Conservation (phyloP, 1,140 invertebrate genomes). For the Nasonia giraulti region DNA sequence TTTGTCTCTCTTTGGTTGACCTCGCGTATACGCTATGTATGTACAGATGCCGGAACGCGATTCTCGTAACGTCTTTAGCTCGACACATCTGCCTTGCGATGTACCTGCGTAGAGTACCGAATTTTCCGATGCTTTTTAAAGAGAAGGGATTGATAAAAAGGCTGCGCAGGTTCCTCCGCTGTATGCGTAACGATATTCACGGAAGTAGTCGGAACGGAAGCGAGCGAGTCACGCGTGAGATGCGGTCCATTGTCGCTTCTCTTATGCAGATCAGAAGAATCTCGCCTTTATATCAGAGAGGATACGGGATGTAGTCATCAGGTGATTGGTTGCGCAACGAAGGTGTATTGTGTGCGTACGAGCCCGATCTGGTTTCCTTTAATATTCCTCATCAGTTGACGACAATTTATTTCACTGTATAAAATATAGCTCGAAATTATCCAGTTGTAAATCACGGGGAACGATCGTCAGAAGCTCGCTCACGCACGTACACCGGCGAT, state of each 20-base stretch:
- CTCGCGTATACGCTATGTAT: background rate
- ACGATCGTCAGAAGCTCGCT: background rate
- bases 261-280: background rate
- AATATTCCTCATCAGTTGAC: too few relatives aligned
- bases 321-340: conserved; percentile 17
- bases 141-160: background rate
- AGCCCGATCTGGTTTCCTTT: background rate
- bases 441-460: conserved; percentile 10
- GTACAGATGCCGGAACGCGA: background rate
- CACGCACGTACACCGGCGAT: too few relatives aligned
- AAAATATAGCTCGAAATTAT: background rate
- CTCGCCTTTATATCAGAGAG: background rate
- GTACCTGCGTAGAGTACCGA: conserved; percentile 7
- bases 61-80: conserved; percentile 22
- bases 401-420: background rate
- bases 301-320: background rate
- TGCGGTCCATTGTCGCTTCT: background rate
- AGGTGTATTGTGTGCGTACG: background rate
- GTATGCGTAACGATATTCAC: conserved; percentile 38
- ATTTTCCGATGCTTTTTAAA: background rate
- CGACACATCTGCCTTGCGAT: conserved; percentile 13
- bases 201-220: background rate
- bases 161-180: conserved; percentile 8
- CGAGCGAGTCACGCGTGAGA: background rate
- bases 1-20: background rate